These are phyloP conservation scores for Scaptomyza flava DNA, from an alignment of 2,888 invertebrate genomes.

Conservation along the genomic window DNA sequence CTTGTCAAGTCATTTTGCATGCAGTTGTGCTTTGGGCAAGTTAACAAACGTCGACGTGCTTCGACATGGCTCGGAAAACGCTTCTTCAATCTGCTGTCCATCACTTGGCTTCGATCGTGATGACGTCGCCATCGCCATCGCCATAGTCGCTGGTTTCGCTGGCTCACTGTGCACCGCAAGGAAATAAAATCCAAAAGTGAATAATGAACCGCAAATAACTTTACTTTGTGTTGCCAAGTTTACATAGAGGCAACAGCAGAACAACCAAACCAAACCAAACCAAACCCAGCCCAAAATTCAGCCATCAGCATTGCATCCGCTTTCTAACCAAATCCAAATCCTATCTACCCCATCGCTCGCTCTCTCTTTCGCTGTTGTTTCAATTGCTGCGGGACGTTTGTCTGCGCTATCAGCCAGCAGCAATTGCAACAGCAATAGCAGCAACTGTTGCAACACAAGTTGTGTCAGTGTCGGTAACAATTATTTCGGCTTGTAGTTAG, in stretches of 20 bases:
- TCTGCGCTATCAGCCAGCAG: constrained; percentile 54
- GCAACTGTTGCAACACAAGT: constrained; percentile 32
- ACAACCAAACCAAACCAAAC: constrained; percentile 1
- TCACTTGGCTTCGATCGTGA: constrained; percentile 63
- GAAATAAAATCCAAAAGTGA: constrained; percentile 76
- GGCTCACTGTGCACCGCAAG: constrained; percentile 49
- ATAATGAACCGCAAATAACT: constrained; percentile 81
- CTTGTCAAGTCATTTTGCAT: constrained; percentile 72
- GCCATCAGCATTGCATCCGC: constrained; percentile 35
- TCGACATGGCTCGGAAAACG: constrained; percentile 55
- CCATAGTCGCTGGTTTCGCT: constrained; percentile 7
- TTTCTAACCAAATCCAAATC: constrained; percentile 50
- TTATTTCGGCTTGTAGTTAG: constrained; percentile 70
- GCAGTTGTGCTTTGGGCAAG: constrained; percentile 52
- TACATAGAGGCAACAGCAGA: constrained; percentile 26
- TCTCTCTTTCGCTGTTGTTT: constrained; percentile 44
- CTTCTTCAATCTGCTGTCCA: constrained; percentile 69
- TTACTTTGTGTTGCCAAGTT: constrained; percentile 65
- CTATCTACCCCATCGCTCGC: not conserved
- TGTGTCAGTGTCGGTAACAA: constrained; percentile 76
- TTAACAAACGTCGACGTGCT: constrained; percentile 52
- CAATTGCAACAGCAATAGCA: constrained; percentile 33
- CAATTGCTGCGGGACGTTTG: constrained; percentile 68
- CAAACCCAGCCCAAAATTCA: constrained; percentile 7
- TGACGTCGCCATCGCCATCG: constrained; percentile 16